A percentile compares a stretch with the other conserved stretches of the same genome.
Evolutionary conservation across 2,888 invertebrate genomes (phyloP).

Genomic region (Junonia oenone): DNA sequence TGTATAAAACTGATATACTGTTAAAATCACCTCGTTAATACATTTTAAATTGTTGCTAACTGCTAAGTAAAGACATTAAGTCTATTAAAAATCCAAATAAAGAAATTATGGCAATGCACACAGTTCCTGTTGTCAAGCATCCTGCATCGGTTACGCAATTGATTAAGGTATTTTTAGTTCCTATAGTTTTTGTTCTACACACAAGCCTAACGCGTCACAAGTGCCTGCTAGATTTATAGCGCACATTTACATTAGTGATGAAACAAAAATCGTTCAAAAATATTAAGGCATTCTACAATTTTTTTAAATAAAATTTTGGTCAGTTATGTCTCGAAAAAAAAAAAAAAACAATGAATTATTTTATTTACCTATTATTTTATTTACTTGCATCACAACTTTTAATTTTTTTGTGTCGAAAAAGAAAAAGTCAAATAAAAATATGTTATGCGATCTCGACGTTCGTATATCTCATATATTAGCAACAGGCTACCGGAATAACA

Average conservation of each 20-base stretch:
- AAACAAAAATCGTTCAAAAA: background rate
- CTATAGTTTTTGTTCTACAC: constrained; percentile 9
- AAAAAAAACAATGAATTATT: no score
- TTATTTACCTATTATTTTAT: no score
- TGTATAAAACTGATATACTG: no score
- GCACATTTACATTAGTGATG: no score
- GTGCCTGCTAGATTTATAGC: constrained; percentile 10
- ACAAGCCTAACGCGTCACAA: constrained; percentile 1
- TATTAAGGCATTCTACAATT: background rate
- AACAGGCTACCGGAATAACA: constrained; percentile 16
- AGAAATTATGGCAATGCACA: constrained; percentile 15
- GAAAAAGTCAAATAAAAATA: background rate
- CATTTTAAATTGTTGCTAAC: background rate
- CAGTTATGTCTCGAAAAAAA: no score
- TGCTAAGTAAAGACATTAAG: constrained; percentile 4
- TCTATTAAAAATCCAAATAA: constrained; percentile 20
- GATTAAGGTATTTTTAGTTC: constrained; percentile 14
- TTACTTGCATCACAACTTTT: background rate
- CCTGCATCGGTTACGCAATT: constrained; percentile 19
- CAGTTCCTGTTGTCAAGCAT: constrained; percentile 14
- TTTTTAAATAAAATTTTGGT: background rate
- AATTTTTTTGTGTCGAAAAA: background rate
- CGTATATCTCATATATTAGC: constrained; percentile 8
- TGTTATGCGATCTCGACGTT: background rate
- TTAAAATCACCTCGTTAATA: background rate